phyloP scores from a whole-genome alignment of 2,113 vertebrate species.

The Cephalophus harveyi region DNA sequence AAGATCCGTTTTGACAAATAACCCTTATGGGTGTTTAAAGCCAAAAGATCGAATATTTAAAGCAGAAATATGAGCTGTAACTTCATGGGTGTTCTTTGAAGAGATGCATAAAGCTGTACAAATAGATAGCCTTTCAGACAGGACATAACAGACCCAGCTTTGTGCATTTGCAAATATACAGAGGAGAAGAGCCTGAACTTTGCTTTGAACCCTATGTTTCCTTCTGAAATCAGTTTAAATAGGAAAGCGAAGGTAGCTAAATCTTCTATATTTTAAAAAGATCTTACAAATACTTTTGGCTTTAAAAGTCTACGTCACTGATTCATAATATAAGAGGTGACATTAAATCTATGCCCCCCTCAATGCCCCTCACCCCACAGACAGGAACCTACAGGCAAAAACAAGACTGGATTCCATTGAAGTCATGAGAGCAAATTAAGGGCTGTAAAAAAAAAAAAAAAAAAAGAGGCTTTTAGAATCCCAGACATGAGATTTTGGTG shows the following conservation, averaged over 20 bases:
- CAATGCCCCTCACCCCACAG: background rate
- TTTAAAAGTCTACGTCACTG: constrained; percentile 44
- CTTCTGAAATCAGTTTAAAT: constrained; percentile 54
- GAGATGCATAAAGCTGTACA: constrained; percentile 69
- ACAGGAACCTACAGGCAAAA: constrained; percentile 36
- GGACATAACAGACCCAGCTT: constrained; percentile 63
- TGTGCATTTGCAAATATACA: constrained; percentile 60
- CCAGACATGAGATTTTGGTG: background rate
- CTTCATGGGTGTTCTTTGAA: constrained; percentile 76
- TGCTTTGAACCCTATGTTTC: constrained; percentile 53
- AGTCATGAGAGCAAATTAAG: background rate
- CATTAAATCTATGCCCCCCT: background rate
- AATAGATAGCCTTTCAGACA: constrained; percentile 71
- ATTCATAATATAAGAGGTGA: constrained; percentile 55
- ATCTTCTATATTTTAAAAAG: constrained; percentile 46
- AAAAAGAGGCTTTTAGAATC: background rate
- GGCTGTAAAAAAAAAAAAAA: background rate
- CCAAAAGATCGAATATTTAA: constrained; percentile 75
- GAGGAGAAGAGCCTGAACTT: constrained; percentile 48
- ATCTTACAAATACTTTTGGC: constrained; percentile 31
- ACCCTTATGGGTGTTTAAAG: constrained; percentile 71
- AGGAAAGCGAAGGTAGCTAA: constrained; percentile 53
- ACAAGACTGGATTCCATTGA: background rate
- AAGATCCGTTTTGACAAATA: constrained; percentile 74
- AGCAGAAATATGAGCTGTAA: constrained; percentile 76